A percentile compares a stretch with the other conserved stretches of the same genome.
Evolutionary conservation across 2,113 vertebrate species (phyloP).

Genomic region (Dolichallabes microphthalmus): DNA sequence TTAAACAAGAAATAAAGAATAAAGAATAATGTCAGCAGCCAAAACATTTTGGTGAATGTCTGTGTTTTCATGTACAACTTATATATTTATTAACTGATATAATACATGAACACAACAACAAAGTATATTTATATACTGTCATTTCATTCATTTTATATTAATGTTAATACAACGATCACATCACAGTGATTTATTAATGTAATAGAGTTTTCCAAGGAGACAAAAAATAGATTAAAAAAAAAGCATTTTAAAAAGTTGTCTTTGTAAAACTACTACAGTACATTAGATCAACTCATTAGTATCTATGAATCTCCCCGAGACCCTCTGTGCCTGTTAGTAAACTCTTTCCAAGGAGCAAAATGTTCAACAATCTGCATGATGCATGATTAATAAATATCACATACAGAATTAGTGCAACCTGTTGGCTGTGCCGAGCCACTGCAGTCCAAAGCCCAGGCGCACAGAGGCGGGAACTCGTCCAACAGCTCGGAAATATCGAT

Average conservation of each 20-base stretch:
- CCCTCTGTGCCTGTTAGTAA: neutral
- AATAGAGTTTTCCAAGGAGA: neutral
- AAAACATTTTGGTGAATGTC: neutral
- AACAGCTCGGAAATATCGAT: neutral
- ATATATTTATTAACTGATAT: neutral
- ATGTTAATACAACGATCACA: neutral
- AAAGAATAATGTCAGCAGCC: neutral
- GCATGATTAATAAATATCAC: neutral
- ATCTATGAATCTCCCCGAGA: neutral
- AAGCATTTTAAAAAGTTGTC: neutral
- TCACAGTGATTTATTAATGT: neutral
- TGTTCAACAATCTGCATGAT: neutral
- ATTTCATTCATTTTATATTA: neutral
- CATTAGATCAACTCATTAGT: neutral
- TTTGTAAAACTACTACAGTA: neutral
- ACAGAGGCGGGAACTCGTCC: neutral
- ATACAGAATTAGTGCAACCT: constrained; percentile 67
- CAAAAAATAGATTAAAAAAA: neutral
- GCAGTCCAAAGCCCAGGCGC: constrained; percentile 34
- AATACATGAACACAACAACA: neutral
- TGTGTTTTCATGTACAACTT: neutral
- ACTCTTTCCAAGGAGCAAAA: neutral
- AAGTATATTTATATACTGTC: neutral
- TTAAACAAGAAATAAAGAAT: neutral
- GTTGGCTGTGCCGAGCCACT: constrained; percentile 64